A percentile compares a stretch with the other conserved stretches of the same genome.
Conservation (phyloP, 2,113 vertebrate genomes). For the Triplophysa rosa region DNA sequence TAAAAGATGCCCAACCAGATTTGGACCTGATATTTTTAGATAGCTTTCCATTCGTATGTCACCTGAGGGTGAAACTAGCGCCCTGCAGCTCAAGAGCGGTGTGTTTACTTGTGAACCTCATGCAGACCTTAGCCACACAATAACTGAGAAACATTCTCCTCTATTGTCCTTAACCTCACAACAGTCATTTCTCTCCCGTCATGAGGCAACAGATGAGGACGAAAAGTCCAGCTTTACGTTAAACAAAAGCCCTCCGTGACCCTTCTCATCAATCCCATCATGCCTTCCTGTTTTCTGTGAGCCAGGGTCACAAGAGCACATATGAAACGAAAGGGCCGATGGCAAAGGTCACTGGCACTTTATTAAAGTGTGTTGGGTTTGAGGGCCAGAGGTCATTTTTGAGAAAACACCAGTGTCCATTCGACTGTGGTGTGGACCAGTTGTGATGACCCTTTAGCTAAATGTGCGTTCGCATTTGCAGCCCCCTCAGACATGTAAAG, state of each 20-base stretch:
- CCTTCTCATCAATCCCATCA: neutral
- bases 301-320: neutral
- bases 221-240: neutral
- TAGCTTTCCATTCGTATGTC: neutral
- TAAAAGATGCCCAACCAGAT: no score
- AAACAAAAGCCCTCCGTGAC: neutral
- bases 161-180: neutral
- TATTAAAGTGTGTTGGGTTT: neutral
- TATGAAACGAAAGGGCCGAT: neutral
- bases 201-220: neutral
- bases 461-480: slow-evolving; percentile 12
- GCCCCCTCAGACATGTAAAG: slow-evolving; percentile 37
- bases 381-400: neutral
- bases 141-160: neutral
- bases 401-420: neutral
- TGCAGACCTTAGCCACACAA: neutral
- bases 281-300: neutral
- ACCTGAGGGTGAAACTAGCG: neutral
- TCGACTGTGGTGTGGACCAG: neutral
- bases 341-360: neutral
- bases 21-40: no score
- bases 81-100: neutral
- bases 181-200: neutral
- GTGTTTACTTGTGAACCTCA: no score
- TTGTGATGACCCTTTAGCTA: neutral